Conservation (phyloP, 2,888 invertebrate genomes). For the Agrilus biguttatus region DNA sequence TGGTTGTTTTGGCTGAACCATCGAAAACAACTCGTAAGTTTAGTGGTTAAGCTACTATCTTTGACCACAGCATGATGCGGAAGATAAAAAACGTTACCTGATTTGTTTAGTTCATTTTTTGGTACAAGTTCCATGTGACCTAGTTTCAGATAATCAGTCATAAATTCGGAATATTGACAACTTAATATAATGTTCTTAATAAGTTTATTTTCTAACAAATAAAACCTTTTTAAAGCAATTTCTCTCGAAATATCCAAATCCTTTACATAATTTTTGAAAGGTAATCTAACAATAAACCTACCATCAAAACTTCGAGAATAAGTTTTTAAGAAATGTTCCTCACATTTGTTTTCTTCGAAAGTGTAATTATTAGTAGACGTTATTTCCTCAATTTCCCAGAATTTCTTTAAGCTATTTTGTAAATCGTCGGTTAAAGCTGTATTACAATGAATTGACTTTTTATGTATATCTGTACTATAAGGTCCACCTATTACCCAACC, state of each 20-base stretch:
- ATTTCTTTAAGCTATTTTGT: neutral
- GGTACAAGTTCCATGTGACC: neutral
- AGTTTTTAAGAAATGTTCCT: neutral
- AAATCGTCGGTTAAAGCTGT: neutral
- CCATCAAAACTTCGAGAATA: neutral
- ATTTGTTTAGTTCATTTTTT: neutral
- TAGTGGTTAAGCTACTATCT: neutral
- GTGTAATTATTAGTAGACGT: neutral
- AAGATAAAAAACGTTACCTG: constrained; percentile 4
- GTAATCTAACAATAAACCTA: constrained; percentile 1
- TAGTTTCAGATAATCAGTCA: constrained; percentile 1
- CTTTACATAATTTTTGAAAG: neutral
- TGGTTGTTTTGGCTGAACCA: no score
- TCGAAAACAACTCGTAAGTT: no score
- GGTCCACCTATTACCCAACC: constrained; percentile 2
- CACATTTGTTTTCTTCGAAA: constrained; percentile 1
- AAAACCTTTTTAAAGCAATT: constrained; percentile 1
- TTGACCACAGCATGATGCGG: constrained; percentile 10
- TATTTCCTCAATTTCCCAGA: constrained; percentile 3
- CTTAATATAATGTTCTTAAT: neutral
- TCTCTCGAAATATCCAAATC: neutral
- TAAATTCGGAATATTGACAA: neutral
- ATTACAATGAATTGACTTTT: neutral
- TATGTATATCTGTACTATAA: neutral
- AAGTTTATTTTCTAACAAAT: constrained; percentile 1